These are phyloP conservation scores for Nothoprocta pentlandii DNA, from an alignment of 2,113 vertebrate species.

Conservation along the genomic window DNA sequence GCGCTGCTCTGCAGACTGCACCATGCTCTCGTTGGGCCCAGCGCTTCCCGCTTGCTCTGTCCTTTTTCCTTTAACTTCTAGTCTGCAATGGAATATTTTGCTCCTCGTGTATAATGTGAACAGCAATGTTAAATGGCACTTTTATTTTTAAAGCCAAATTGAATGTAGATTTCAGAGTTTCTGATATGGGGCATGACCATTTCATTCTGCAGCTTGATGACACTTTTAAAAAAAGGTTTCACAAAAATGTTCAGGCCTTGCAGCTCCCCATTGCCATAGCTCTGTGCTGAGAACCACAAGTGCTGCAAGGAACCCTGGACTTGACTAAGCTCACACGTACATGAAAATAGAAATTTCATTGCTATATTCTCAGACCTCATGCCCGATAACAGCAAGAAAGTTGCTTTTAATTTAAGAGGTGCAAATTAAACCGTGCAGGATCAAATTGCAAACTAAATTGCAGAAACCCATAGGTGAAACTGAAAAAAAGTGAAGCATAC, in stretches of 20 bases:
- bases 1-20: neutral
- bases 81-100: neutral
- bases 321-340: neutral
- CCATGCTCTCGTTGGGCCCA: neutral
- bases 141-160: neutral
- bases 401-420: conserved; percentile 49
- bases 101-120: neutral
- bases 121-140: neutral
- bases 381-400: conserved; percentile 15
- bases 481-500: neutral
- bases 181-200: neutral
- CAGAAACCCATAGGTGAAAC: neutral
- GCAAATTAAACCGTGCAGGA: conserved; percentile 46
- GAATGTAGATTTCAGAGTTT: neutral
- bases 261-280: neutral
- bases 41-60: neutral
- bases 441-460: neutral
- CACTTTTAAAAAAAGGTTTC: neutral
- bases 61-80: neutral
- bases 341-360: neutral
- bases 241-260: neutral
- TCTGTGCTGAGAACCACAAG: neutral
- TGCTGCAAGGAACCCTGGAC: neutral
- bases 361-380: neutral
- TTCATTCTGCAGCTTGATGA: neutral